Evolutionary conservation across 2,797 vertebrate species (phyloP).

Genomic region (Coranthus polyacanthus): DNA sequence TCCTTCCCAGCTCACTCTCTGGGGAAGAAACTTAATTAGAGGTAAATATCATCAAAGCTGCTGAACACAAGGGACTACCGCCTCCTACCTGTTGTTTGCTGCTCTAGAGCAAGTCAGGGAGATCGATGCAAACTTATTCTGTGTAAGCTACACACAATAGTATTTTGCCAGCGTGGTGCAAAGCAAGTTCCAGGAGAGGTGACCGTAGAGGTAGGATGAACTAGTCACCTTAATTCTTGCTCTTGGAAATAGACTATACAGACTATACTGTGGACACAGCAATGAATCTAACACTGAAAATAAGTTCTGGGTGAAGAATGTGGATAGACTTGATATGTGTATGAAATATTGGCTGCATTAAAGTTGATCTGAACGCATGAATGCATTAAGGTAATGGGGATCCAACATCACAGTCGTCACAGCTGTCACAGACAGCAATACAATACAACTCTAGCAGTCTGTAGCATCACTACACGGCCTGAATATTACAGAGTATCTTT

Average conservation of each 20-base stretch:
- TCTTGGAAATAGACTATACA: constrained; percentile 25
- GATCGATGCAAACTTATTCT: constrained; percentile 80
- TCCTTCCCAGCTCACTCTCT: constrained; percentile 70
- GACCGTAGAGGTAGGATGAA: constrained; percentile 16
- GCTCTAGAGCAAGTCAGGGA: constrained; percentile 38
- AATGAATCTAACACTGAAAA: constrained; percentile 2
- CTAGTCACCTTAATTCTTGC: constrained; percentile 24
- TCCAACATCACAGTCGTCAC: constrained; percentile 28
- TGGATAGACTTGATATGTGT: neutral
- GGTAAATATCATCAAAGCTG: constrained; percentile 87
- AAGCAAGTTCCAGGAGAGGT: constrained; percentile 27
- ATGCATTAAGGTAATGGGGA: constrained; percentile 26
- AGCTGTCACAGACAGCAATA: neutral
- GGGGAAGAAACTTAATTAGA: constrained; percentile 87
- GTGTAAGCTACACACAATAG: constrained; percentile 53
- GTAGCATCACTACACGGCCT: constrained; percentile 14
- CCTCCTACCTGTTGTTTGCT: constrained; percentile 73
- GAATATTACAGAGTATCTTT: constrained; percentile 8
- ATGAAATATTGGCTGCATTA: neutral
- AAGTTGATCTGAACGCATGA: too few relatives aligned
- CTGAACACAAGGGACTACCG: constrained; percentile 58
- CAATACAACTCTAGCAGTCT: neutral
- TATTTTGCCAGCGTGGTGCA: constrained; percentile 53
- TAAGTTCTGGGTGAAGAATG: constrained; percentile 1
- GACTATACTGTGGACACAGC: neutral